Evolutionary conservation across 2,888 invertebrate species (phyloP).

Genomic region (Cephus pulcher): DNA sequence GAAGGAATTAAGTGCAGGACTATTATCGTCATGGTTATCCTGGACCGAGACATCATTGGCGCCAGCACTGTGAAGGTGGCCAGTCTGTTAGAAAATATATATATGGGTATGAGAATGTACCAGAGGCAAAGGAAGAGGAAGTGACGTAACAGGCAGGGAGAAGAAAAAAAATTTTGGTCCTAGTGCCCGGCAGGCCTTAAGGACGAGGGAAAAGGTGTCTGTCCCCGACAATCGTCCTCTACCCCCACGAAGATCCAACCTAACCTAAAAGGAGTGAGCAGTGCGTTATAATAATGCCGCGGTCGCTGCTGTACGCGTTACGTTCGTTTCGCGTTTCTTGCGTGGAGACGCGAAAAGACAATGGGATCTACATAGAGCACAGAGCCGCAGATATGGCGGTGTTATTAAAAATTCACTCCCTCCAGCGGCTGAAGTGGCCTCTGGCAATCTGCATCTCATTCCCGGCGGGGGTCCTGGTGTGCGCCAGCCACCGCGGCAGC

Average conservation of each 20-base stretch:
- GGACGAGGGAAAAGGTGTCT: conserved; percentile 23
- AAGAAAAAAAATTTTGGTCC: not conserved
- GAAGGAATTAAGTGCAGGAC: conserved; percentile 44
- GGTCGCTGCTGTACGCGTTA: conserved; percentile 35
- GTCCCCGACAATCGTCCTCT: conserved; percentile 41
- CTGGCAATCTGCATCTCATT: conserved; percentile 67
- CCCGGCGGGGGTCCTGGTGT: conserved; percentile 45
- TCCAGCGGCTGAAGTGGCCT: conserved; percentile 61
- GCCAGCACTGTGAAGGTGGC: not conserved
- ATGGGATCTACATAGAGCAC: conserved; percentile 24
- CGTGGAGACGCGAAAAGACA: conserved; percentile 25
- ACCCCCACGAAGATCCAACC: conserved; percentile 8
- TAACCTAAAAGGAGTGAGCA: conserved; percentile 8
- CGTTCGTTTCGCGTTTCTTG: conserved; percentile 35
- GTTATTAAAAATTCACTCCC: conserved; percentile 66
- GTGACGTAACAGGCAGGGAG: not conserved
- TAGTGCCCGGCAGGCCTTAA: not conserved
- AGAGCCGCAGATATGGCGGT: conserved; percentile 56
- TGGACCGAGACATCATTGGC: too few species aligned
- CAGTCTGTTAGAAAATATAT: not conserved
- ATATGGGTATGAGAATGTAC: not conserved
- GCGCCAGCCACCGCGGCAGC: conserved; percentile 15
- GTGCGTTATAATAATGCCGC: conserved; percentile 50
- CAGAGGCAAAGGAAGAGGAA: not conserved
- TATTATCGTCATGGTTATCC: conserved; percentile 16